These are phyloP conservation scores for Leptinotarsa haldemani DNA, from an alignment of 2,888 invertebrate species.

Conservation along the genomic window DNA sequence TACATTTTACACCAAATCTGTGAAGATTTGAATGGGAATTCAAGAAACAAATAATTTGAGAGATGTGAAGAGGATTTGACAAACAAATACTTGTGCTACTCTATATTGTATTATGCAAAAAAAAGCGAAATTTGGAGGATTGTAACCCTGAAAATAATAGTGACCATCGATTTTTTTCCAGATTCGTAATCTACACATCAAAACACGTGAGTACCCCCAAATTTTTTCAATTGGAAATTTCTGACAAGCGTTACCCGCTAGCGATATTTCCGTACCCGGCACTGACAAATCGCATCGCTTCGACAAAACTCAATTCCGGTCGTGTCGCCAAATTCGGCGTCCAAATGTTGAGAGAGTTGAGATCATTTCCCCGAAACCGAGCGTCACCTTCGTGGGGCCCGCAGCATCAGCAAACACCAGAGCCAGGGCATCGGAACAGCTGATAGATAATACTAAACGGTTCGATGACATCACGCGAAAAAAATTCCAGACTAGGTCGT, in stretches of 20 bases:
- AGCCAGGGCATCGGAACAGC: conserved; percentile 31
- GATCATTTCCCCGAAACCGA: conserved; percentile 21
- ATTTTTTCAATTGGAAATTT: background rate
- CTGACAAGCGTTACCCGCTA: background rate
- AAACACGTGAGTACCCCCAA: too few relatives aligned
- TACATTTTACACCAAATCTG: too few relatives aligned
- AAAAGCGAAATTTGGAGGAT: too few relatives aligned
- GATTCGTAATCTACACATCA: too few relatives aligned
- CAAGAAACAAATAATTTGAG: too few relatives aligned
- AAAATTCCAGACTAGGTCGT: conserved; percentile 39
- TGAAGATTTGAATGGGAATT: too few relatives aligned
- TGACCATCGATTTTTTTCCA: too few relatives aligned
- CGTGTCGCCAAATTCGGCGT: conserved; percentile 6
- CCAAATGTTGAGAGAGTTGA: conserved; percentile 13
- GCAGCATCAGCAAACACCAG: background rate
- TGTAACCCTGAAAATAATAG: too few relatives aligned
- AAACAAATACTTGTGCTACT: too few relatives aligned
- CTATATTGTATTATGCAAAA: too few relatives aligned
- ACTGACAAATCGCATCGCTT: background rate
- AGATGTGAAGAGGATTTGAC: too few relatives aligned
- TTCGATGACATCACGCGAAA: conserved; percentile 47
- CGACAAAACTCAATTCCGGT: background rate
- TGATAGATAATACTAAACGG: conserved; percentile 34
- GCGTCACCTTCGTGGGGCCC: conserved; percentile 38
- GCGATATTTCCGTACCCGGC: background rate